Evolutionary conservation across 2,797 vertebrate genomes (phyloP).

Genomic region (Sylvia borin): DNA sequence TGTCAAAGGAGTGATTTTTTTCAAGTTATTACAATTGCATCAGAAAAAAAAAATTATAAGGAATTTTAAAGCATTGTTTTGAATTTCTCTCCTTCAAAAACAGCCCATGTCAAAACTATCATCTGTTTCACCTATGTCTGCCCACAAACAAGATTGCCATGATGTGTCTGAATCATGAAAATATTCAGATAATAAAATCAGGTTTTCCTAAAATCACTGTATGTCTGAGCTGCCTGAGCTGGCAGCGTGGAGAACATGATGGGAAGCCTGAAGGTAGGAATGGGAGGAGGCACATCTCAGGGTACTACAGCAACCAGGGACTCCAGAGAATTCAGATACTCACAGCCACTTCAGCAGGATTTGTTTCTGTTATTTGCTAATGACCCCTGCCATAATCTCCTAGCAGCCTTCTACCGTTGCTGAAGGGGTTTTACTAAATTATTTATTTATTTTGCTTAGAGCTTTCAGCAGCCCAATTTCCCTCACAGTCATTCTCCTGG

Average conservation of each 20-base stretch:
- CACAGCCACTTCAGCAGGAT: background rate
- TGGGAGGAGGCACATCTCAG: background rate
- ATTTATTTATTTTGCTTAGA: background rate
- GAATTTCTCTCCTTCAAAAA: background rate
- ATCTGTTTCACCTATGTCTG: background rate
- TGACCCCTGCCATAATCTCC: background rate
- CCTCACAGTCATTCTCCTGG: background rate
- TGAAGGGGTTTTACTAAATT: background rate
- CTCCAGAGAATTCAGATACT: background rate
- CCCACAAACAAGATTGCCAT: rapidly evolving
- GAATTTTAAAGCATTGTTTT: background rate
- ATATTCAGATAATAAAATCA: background rate
- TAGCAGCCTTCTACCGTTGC: background rate
- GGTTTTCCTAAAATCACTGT: background rate
- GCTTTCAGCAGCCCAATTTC: background rate
- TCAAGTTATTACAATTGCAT: background rate
- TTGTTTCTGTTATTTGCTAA: background rate
- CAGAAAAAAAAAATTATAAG: background rate
- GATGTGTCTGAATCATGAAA: background rate
- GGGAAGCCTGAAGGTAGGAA: background rate
- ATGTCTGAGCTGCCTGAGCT: background rate
- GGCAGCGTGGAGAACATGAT: background rate
- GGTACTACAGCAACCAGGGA: background rate
- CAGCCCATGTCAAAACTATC: background rate
- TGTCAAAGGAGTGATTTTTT: background rate